Percentiles rank a stretch among this genome's conserved stretches.
Evolutionary conservation across 2,888 invertebrate species (phyloP).

Genomic region (Stegophylla sp.): DNA sequence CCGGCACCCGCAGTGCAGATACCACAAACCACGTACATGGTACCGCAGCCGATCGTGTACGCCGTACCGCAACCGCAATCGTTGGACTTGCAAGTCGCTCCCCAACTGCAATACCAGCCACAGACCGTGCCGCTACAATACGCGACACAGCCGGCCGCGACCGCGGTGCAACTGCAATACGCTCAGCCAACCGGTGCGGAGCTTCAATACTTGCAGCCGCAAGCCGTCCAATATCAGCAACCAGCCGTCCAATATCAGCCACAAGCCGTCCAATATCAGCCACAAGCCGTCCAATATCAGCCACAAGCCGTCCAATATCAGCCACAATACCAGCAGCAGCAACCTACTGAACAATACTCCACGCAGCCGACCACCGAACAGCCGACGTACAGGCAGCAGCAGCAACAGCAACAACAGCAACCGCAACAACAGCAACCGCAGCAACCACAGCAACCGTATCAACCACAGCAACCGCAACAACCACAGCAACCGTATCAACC

Average conservation of each 20-base stretch:
- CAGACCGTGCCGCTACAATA: conserved; percentile 21
- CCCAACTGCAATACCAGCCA: conserved; percentile 31
- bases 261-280: conserved; percentile 47
- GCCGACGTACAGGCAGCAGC: conserved; percentile 61
- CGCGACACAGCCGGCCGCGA: not conserved
- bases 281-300: conserved; percentile 62
- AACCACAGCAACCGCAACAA: conserved; percentile 61
- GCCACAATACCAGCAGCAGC: not conserved
- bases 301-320: conserved; percentile 60
- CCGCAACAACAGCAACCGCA: conserved; percentile 62
- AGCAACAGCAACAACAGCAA: conserved; percentile 62
- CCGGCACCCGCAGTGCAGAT: conserved; percentile 37
- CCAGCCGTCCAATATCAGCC: conserved; percentile 59
- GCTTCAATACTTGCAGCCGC: conserved; percentile 25
- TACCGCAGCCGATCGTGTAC: conserved; percentile 38
- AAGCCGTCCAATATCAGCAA: conserved; percentile 17
- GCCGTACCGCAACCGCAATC: conserved; percentile 39
- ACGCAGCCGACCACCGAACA: too few species aligned
- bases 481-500: conserved; percentile 62
- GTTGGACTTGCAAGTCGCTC: conserved; percentile 14
- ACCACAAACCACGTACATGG: conserved; percentile 60
- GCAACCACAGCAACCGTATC: conserved; percentile 62
- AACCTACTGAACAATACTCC: too few species aligned
- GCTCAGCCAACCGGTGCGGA: conserved; percentile 15
- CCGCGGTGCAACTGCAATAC: conserved; percentile 28